These are phyloP conservation scores for Papilio polytes DNA, from an alignment of 1,140 invertebrate genomes.

Conservation along the genomic window DNA sequence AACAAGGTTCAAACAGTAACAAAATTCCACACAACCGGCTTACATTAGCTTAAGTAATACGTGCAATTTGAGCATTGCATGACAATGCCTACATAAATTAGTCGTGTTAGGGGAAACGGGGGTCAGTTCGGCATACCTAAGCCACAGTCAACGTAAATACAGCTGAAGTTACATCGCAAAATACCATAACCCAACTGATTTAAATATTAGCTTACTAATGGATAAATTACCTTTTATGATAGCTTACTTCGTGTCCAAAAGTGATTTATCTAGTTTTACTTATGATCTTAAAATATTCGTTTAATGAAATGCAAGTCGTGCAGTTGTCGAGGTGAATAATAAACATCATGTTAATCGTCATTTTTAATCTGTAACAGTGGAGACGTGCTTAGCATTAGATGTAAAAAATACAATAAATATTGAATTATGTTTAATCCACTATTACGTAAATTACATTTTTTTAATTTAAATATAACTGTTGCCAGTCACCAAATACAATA, in stretches of 20 bases:
- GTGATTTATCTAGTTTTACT: constrained; percentile 24
- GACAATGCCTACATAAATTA: constrained; percentile 33
- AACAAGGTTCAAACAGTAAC: constrained; percentile 28
- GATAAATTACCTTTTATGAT: constrained; percentile 21
- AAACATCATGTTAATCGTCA: constrained; percentile 64
- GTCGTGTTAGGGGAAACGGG: constrained; percentile 5
- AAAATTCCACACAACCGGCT: constrained; percentile 27
- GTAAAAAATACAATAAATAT: constrained; percentile 41
- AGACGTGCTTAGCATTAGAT: constrained; percentile 62
- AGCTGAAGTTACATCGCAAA: neutral
- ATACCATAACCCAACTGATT: constrained; percentile 31
- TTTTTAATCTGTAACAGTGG: constrained; percentile 66
- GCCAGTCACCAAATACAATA: no score
- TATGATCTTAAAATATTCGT: constrained; percentile 67
- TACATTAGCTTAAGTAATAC: constrained; percentile 21
- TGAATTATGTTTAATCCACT: neutral
- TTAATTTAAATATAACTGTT: no score
- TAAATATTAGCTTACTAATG: constrained; percentile 7
- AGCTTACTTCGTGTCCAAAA: constrained; percentile 22
- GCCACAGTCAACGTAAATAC: constrained; percentile 9
- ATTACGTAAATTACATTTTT: neutral
- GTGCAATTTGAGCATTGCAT: constrained; percentile 28
- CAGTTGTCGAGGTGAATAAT: constrained; percentile 61
- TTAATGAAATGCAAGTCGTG: constrained; percentile 72
- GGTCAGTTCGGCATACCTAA: constrained; percentile 23